A percentile compares a stretch with the other conserved stretches of the same genome.
These are phyloP conservation scores for Coelopa frigida DNA, from an alignment of 1,140 invertebrate species.

Conservation along the genomic window DNA sequence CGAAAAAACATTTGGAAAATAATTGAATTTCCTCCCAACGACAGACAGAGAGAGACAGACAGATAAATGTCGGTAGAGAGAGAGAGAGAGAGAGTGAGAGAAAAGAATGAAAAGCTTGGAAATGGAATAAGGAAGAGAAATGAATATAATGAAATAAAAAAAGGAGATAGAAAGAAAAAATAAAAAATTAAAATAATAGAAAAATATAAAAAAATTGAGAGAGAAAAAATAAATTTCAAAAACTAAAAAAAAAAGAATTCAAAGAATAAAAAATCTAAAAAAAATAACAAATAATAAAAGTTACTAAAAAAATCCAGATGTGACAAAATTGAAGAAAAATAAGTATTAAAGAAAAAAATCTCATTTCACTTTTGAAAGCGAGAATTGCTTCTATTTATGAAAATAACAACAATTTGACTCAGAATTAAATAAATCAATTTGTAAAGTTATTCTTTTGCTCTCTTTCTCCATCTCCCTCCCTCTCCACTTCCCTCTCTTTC, in stretches of 20 bases:
- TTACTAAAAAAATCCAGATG: too few species aligned
- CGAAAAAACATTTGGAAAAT: too few species aligned
- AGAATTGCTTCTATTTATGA: too few species aligned
- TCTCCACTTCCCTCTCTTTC: neutral
- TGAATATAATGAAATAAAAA: neutral
- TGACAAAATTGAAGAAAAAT: too few species aligned
- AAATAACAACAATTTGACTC: too few species aligned
- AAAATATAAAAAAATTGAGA: neutral
- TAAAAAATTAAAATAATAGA: neutral
- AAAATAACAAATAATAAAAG: too few species aligned
- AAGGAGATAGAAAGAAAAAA: neutral
- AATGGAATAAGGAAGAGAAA: neutral
- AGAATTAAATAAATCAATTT: too few species aligned
- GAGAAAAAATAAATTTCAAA: neutral
- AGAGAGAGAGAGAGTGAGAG: neutral
- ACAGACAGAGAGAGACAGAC: neutral
- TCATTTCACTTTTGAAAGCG: too few species aligned
- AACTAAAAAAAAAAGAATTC: too few species aligned
- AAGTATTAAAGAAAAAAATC: too few species aligned
- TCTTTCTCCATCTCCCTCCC: neutral
- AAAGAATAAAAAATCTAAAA: too few species aligned
- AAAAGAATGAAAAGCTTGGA: neutral
- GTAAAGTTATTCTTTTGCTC: neutral
- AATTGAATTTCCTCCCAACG: too few species aligned
- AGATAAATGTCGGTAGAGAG: neutral